phyloP scores from a whole-genome alignment of 2,888 invertebrate species.

The Lochmaea crataegi region DNA sequence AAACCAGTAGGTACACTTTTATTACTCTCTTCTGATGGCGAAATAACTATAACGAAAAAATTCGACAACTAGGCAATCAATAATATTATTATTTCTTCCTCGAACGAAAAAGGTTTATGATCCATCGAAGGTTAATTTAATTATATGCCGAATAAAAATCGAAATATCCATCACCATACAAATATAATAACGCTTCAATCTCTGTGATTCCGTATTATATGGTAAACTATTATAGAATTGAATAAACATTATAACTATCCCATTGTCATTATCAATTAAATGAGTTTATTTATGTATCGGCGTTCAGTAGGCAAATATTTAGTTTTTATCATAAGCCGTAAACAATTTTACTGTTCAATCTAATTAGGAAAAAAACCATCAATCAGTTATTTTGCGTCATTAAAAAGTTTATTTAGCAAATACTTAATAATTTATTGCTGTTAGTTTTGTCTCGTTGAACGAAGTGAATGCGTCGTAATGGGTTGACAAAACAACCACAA shows the following conservation, averaged over 20 bases:
- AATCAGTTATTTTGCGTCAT: conserved; percentile 1
- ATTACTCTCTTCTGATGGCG: too few species aligned
- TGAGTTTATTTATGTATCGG: not conserved
- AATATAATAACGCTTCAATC: too few species aligned
- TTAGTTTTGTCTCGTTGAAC: not conserved
- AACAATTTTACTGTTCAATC: not conserved
- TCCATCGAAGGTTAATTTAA: too few species aligned
- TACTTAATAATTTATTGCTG: not conserved
- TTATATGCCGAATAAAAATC: too few species aligned
- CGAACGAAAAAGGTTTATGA: too few species aligned
- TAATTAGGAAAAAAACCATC: not conserved
- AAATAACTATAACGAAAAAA: too few species aligned
- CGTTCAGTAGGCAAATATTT: not conserved
- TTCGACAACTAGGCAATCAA: too few species aligned
- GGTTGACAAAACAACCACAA: not conserved
- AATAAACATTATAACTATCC: not conserved
- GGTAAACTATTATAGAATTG: not conserved
- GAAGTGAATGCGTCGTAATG: not conserved
- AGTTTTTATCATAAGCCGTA: not conserved
- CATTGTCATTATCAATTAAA: not conserved
- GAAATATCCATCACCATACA: too few species aligned
- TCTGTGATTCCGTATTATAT: too few species aligned
- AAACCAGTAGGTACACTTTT: too few species aligned
- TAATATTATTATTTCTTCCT: too few species aligned
- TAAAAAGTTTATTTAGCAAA: conserved; percentile 1